phyloP scores from a whole-genome alignment of 2,888 invertebrate genomes.

The Drosophila trichaetosa region DNA sequence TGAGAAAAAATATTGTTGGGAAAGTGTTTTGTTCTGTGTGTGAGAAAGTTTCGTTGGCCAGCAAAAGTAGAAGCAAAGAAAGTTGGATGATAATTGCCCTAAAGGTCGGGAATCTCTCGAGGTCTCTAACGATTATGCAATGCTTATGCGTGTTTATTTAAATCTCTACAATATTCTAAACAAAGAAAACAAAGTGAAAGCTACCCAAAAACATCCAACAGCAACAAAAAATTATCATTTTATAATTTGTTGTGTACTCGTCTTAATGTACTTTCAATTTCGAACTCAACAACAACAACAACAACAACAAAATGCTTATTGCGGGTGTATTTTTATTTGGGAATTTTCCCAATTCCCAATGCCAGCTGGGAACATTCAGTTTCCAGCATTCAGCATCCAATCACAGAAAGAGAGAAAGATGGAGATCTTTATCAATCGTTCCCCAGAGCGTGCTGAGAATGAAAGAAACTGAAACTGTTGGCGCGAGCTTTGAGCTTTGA shows the following conservation, averaged over 20 bases:
- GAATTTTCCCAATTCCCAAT: constrained; percentile 38
- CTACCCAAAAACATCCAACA: constrained; percentile 22
- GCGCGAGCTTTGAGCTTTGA: constrained; percentile 45
- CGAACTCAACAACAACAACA: constrained; percentile 19
- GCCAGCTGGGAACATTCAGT: constrained; percentile 35
- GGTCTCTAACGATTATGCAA: constrained; percentile 61
- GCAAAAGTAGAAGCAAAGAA: constrained; percentile 53
- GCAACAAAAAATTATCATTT: constrained; percentile 6
- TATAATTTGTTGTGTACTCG: constrained; percentile 44
- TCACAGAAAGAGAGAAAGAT: constrained; percentile 19
- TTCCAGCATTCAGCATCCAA: constrained; percentile 30
- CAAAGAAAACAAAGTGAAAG: constrained; percentile 70
- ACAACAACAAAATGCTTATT: constrained; percentile 27
- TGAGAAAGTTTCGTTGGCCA: constrained; percentile 50
- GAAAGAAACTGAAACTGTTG: constrained; percentile 18
- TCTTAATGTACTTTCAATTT: constrained; percentile 73
- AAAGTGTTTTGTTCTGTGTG: constrained; percentile 67
- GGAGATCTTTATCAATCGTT: constrained; percentile 61
- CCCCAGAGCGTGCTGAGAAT: constrained; percentile 56
- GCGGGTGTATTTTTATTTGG: constrained; percentile 57
- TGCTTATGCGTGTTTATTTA: constrained; percentile 38
- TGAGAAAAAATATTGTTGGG: constrained; percentile 27
- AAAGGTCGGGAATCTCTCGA: constrained; percentile 62
- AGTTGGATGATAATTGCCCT: constrained; percentile 60
- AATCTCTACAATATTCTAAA: constrained; percentile 52